Conservation (phyloP, 2,113 vertebrate genomes). For the Hippocampus zosterae region DNA sequence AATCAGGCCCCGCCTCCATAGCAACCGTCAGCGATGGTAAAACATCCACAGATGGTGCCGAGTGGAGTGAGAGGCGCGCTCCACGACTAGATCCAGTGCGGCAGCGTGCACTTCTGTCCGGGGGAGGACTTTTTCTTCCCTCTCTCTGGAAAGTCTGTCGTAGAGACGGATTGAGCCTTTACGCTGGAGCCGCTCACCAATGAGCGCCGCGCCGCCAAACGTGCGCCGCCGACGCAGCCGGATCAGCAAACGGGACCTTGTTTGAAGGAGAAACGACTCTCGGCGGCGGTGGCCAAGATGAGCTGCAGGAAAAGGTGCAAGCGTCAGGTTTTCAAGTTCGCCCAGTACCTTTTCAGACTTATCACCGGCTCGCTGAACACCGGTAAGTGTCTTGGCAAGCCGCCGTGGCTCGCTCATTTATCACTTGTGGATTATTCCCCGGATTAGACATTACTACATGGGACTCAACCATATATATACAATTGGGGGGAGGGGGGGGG, state of each 20-base stretch:
- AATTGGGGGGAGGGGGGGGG: too few relatives aligned
- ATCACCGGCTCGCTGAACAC: constrained; percentile 90
- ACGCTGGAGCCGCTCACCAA: constrained; percentile 43
- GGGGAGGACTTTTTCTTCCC: constrained; percentile 12
- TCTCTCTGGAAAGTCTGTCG: background rate
- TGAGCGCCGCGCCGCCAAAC: constrained; percentile 9
- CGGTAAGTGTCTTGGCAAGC: constrained; percentile 76
- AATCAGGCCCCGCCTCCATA: constrained; percentile 78
- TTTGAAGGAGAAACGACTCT: constrained; percentile 4
- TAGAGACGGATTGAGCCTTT: constrained; percentile 2
- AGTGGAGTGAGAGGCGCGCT: constrained; percentile 66
- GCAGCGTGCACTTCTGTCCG: constrained; percentile 58
- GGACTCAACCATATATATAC: background rate
- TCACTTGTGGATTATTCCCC: background rate
- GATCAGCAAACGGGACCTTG: constrained; percentile 19
- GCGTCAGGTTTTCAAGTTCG: constrained; percentile 92
- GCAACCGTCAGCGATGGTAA: constrained; percentile 76
- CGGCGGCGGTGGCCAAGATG: constrained; percentile 71
- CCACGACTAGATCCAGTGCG: constrained; percentile 61
- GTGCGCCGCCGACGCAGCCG: background rate
- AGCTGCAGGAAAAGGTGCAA: constrained; percentile 97
- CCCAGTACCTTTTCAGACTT: constrained; percentile 91
- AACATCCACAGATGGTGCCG: constrained; percentile 76
- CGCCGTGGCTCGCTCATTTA: background rate
- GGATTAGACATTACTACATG: background rate